phyloP scores from a whole-genome alignment of 2,797 vertebrate genomes.

The Coregonus sp. region DNA sequence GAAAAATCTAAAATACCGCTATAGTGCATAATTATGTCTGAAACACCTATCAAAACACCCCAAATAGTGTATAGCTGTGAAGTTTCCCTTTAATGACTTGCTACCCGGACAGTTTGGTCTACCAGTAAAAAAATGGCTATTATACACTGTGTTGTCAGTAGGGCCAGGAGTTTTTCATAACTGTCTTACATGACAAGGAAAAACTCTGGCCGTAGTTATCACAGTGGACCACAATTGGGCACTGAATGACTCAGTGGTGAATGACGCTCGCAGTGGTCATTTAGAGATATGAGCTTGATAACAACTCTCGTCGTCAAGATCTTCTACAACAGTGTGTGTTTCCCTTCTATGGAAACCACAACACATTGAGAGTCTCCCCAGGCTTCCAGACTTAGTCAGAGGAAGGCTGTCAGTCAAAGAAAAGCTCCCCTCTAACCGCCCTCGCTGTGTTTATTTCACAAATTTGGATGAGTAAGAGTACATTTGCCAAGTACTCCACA shows the following conservation, averaged over 20 bases:
- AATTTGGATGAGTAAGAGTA: conserved; percentile 61
- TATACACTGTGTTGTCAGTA: background rate
- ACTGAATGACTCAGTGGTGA: background rate
- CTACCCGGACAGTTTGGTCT: background rate
- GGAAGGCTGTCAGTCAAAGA: conserved; percentile 9
- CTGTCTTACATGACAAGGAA: background rate
- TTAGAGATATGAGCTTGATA: background rate
- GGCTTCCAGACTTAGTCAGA: conserved; percentile 66
- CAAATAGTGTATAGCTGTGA: too few species aligned
- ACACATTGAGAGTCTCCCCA: conserved; percentile 64
- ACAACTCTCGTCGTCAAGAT: background rate
- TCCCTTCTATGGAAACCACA: conserved; percentile 46
- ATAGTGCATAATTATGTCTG: too few species aligned
- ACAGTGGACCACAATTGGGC: background rate
- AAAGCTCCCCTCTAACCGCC: conserved; percentile 36
- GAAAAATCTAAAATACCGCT: too few species aligned
- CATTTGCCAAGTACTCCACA: conserved; percentile 59
- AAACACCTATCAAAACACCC: too few species aligned
- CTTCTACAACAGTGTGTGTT: background rate
- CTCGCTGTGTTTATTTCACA: conserved; percentile 62
- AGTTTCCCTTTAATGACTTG: too few species aligned
- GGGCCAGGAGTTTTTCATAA: background rate
- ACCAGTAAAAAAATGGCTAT: background rate
- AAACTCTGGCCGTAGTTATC: background rate
- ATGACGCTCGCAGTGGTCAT: background rate